Base-by-base conservation (phyloP, 2,888 invertebrate species). In the Candidula unifasciata region DNA sequence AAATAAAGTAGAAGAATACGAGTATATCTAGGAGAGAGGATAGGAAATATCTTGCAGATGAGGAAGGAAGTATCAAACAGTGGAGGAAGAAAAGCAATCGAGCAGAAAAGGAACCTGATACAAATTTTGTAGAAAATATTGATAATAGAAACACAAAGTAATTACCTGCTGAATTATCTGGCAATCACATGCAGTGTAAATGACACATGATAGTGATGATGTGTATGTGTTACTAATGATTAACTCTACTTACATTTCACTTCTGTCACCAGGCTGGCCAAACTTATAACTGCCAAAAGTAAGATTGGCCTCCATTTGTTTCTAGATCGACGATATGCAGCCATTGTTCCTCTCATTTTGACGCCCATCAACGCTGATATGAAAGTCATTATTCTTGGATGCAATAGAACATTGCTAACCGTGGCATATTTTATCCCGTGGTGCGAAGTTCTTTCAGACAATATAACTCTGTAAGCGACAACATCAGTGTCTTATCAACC, bases 61-160 rank as follows among this genome's bases (percentile, higher is more conserved):
- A 44, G 44, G 44, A 44, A 10, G 44, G 13, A 44, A 44, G 13
- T 6, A 44, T 44, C 44, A 44, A 44, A 13, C 44, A 10, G 44
- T 10, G 44, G 13, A 44, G 44, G 13, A n/a, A n/a, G n/a, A n/a
- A n/a, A 44, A 44, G 44, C 6, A 13, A 44, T 44, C 44, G 13
- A 44, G 44, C 44, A 44, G 13, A 6, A 13, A 13, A 44, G 44
- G 44, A 44, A 44, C 13, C 6, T 10, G 13, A 44, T 44, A 44
- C 0, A 81, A 54, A 81, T n/a, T n/a, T n/a, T n/a, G n/a, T n/a
- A n/a, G n/a, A n/a, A n/a, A n/a, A n/a, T n/a, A n/a, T n/a, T n/a
- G n/a, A n/a, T n/a, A n/a, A n/a, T 54, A 81, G 73, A 81, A 54
- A 69, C 3, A 69, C 18, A 69, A 60, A 60, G 24, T 60, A n/a